Percentiles rank a stretch among this genome's conserved stretches.
phyloP scores from a whole-genome alignment of 2,888 invertebrate genomes.

The Clanis bilineata region DNA sequence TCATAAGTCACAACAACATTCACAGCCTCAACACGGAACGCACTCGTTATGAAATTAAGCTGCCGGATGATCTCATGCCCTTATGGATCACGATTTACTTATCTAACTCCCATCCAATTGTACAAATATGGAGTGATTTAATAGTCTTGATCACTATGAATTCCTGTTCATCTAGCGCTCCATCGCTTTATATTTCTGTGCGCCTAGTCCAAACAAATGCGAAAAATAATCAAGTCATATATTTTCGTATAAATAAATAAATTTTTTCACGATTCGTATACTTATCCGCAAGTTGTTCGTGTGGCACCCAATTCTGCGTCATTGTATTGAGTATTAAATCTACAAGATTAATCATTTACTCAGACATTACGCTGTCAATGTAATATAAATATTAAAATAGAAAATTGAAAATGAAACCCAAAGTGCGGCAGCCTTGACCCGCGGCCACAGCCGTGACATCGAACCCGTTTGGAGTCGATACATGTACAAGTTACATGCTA shows the following conservation, averaged over 20 bases:
- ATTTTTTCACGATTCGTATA: too few species aligned
- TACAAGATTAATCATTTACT: neutral
- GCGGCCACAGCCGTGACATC: conserved; percentile 52
- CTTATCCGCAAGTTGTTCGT: too few species aligned
- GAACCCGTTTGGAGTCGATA: conserved; percentile 56
- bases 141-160: neutral
- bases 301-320: too few species aligned
- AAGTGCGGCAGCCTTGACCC: conserved; percentile 49
- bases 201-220: too few species aligned
- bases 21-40: neutral
- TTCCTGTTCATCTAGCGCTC: too few species aligned
- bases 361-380: neutral
- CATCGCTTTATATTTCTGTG: too few species aligned
- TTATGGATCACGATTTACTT: conserved; percentile 29
- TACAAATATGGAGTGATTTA: neutral
- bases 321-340: neutral
- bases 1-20: too few species aligned
- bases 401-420: conserved; percentile 29
- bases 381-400: conserved; percentile 7
- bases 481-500: conserved; percentile 34
- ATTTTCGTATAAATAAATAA: too few species aligned
- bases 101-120: conserved; percentile 20
- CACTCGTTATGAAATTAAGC: conserved; percentile 18
- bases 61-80: conserved; percentile 26
- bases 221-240: too few species aligned